A percentile compares a stretch with the other conserved stretches of the same genome.
Evolutionary conservation across 1,140 invertebrate species (phyloP).

Genomic region (Andricus grossulariae): DNA sequence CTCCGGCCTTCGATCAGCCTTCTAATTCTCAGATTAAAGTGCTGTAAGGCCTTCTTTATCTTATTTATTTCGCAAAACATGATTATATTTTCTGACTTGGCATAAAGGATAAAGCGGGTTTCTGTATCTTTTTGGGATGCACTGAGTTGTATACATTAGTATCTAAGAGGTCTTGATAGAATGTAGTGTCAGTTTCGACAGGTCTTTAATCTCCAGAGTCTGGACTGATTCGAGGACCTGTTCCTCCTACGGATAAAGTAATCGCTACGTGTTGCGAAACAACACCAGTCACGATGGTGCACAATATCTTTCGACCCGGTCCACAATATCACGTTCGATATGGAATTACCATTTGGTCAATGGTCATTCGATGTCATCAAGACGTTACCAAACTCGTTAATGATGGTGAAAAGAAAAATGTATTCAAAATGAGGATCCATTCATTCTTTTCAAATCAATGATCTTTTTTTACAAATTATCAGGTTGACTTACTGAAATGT

Average conservation of each 20-base stretch:
- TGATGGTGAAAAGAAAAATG: neutral
- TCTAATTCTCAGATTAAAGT: too few relatives aligned
- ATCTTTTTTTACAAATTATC: too few relatives aligned
- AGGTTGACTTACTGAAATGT: too few relatives aligned
- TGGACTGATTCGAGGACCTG: conserved; percentile 19
- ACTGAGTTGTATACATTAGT: neutral
- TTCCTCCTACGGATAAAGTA: conserved; percentile 18
- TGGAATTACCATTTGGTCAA: neutral
- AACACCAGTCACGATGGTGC: conserved; percentile 2
- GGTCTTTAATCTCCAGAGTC: conserved; percentile 4
- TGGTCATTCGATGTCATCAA: too few relatives aligned
- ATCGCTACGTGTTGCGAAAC: conserved; percentile 23
- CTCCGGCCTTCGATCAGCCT: too few relatives aligned
- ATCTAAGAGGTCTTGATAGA: neutral
- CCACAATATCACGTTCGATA: conserved; percentile 13
- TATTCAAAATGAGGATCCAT: too few relatives aligned
- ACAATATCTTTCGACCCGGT: conserved; percentile 17
- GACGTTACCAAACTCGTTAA: neutral
- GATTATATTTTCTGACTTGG: neutral
- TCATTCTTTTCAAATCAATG: too few relatives aligned
- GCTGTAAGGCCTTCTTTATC: too few relatives aligned
- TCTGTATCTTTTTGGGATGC: neutral
- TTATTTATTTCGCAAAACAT: too few relatives aligned
- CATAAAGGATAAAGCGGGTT: neutral
- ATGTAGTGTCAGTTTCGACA: conserved; percentile 19